Evolutionary conservation across 2,888 invertebrate species (phyloP).

Genomic region (Synanthedon vespiformis): DNA sequence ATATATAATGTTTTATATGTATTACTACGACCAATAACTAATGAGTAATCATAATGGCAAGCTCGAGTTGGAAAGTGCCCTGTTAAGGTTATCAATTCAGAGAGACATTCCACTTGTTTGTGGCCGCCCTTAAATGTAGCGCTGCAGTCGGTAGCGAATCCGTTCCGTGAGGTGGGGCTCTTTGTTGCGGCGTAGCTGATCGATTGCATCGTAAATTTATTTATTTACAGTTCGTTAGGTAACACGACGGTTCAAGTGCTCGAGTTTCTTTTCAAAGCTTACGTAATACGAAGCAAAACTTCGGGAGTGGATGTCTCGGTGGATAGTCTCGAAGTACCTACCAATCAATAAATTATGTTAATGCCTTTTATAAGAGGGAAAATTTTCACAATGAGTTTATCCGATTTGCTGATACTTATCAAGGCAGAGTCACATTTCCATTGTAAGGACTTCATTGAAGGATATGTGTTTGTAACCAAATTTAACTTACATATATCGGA

Average conservation of each 20-base stretch:
- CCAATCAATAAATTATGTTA: conserved; percentile 4
- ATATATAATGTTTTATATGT: too few relatives aligned
- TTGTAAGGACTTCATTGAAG: not conserved
- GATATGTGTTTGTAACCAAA: not conserved
- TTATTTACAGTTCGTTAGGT: conserved; percentile 39
- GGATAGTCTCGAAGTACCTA: conserved; percentile 31
- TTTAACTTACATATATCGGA: too few relatives aligned
- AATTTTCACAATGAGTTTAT: conserved; percentile 32
- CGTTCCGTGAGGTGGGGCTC: conserved; percentile 10
- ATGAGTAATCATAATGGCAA: not conserved
- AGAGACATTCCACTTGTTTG: too few relatives aligned
- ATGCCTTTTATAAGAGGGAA: conserved; percentile 39
- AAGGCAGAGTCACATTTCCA: not conserved
- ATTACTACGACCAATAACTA: not conserved
- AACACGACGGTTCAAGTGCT: conserved; percentile 21
- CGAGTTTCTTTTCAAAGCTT: conserved; percentile 33
- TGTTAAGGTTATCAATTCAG: too few relatives aligned
- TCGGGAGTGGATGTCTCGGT: conserved; percentile 7
- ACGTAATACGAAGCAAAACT: conserved; percentile 44
- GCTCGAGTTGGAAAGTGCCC: too few relatives aligned
- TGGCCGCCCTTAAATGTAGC: not conserved
- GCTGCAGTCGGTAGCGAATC: not conserved
- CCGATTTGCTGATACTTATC: conserved; percentile 30
- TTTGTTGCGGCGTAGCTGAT: conserved; percentile 9
- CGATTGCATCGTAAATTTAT: conserved; percentile 26